phyloP scores from a whole-genome alignment of 2,797 vertebrate genomes.

The Tadarida brasiliensis region DNA sequence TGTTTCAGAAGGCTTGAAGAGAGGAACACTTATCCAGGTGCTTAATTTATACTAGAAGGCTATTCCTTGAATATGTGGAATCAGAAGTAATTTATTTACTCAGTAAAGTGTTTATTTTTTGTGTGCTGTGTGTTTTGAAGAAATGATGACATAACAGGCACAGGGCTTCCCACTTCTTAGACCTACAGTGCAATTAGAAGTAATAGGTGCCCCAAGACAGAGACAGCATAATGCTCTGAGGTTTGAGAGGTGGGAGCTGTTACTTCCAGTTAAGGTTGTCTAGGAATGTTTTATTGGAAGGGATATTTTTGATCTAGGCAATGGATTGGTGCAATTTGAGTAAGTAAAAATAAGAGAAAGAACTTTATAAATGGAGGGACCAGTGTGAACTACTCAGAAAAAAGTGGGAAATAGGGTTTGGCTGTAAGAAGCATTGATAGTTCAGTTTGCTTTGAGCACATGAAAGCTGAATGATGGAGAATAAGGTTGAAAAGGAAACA shows the following conservation, averaged over 20 bases:
- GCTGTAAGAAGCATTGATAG: background rate
- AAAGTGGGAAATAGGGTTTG: background rate
- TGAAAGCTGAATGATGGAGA: background rate
- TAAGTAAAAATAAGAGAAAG: background rate
- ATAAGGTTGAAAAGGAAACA: background rate
- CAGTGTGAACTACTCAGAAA: background rate
- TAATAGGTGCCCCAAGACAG: background rate
- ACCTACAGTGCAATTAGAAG: background rate
- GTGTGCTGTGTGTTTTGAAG: background rate
- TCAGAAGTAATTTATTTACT: background rate
- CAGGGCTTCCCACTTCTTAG: background rate
- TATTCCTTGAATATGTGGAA: background rate
- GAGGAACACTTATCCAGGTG: conserved; percentile 95
- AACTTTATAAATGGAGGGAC: background rate
- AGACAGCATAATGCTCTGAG: background rate
- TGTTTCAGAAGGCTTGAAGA: conserved; percentile 95
- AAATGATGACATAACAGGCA: background rate
- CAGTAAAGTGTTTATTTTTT: background rate
- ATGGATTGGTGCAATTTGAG: background rate
- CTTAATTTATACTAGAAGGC: conserved; percentile 49
- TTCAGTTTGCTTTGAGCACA: background rate
- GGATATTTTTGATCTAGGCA: background rate
- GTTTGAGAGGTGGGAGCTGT: background rate
- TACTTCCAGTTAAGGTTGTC: background rate
- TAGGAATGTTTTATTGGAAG: background rate